Conservation (phyloP, 2,888 invertebrate species). For the Smittia sp. region DNA sequence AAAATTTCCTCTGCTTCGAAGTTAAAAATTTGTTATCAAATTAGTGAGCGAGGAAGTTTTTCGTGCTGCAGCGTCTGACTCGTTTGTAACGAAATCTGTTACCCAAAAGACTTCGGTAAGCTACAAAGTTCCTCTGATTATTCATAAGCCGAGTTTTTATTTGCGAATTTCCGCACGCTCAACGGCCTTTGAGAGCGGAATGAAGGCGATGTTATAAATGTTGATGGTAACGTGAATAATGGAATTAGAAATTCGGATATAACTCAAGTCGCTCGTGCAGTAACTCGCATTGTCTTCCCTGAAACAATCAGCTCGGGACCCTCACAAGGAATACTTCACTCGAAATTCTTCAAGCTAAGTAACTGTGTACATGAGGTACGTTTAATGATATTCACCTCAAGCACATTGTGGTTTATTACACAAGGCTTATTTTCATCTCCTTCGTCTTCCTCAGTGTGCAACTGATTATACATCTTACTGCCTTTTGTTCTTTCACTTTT, state of each 20-base stretch:
- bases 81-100: too few species aligned
- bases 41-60: too few species aligned
- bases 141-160: too few species aligned
- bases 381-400: slow-evolving; percentile 33
- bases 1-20: too few species aligned
- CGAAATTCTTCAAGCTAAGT: slow-evolving; percentile 15
- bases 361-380: slow-evolving; percentile 23
- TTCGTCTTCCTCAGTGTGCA: not conserved
- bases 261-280: slow-evolving; percentile 18
- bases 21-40: too few species aligned
- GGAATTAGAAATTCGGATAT: not conserved
- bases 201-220: not conserved
- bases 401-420: slow-evolving; percentile 37
- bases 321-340: slow-evolving; percentile 5
- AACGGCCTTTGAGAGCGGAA: not conserved
- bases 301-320: not conserved
- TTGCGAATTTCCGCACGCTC: not conserved
- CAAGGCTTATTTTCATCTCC: slow-evolving; percentile 4
- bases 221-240: slow-evolving; percentile 8
- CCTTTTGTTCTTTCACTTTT: slow-evolving; percentile 19
- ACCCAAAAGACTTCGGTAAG: too few species aligned
- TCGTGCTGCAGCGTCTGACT: too few species aligned
- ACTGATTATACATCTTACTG: slow-evolving; percentile 26
- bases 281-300: not conserved
- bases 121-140: too few species aligned